Base-by-base conservation (phyloP, 2,113 vertebrate species). In the Labeo catla region DNA sequence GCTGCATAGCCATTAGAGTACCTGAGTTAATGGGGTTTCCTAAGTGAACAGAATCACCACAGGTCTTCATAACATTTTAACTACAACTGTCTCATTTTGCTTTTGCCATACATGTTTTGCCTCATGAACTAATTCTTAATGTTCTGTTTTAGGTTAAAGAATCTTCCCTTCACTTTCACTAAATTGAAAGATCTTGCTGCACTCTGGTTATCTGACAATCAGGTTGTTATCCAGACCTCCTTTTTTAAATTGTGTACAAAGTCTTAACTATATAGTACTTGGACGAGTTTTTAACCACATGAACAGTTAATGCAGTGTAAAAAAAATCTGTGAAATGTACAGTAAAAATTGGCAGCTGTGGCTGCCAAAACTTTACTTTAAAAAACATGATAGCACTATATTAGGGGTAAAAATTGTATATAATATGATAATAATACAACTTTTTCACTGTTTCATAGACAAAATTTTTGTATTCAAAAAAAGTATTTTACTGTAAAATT, bases 171-270 rank as follows among this genome's bases (percentile, higher is more conserved):
- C 94, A 98, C 96, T 87, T 99, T 99, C 81, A 98, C 98, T 6
- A 99, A 99, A 90, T 96, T 99, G 87, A 99, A 99, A 90, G 98
- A 99, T 89, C 96, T 99, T 88, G 98, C 98, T 91, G 98, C 98
- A 93, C 91, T 99, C 86, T 99, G 98, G 98, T 97, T 99, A 84
- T 99, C 98, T 92, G 98, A 99, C 96, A 99, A 99, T 96, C 98
- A 99, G 97, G 98, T 99, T 95, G 90, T 61, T 63, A 66, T 74
- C 50, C 70, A 49, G 2, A 28, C 8, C n/a, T 43, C 50, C 34
- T 28, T 52, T 81, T 47, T 28, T 16, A 23, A 57, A 59, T 39
- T 74, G 43, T 72, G 36, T 21, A 21, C 36, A 72, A 43, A 43
- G 68, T 74, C 4, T 73, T 72, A 39, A 19, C 45, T 13, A 23